phyloP scores from a whole-genome alignment of 2,888 invertebrate genomes.

The Siphlonurus alternatus region DNA sequence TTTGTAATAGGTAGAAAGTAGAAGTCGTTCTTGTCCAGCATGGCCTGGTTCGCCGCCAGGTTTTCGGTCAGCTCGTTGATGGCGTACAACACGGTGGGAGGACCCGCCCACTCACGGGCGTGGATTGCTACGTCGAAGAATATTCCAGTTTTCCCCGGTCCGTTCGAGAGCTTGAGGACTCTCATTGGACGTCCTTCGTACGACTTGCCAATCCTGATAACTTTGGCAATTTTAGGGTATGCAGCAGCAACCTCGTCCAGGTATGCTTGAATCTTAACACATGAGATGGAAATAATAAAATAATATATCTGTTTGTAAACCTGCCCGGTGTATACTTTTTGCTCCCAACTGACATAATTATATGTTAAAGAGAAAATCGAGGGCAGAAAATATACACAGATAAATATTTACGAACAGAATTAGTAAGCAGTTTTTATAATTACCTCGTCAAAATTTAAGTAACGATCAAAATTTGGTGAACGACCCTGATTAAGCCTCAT shows the following conservation, averaged over 20 bases:
- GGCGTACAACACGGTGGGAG: neutral
- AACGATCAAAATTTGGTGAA: neutral
- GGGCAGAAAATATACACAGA: no score
- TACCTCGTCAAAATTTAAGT: neutral
- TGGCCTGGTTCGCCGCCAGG: neutral
- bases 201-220: conserved; percentile 19
- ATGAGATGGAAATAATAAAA: neutral
- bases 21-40: conserved; percentile 25
- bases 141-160: conserved; percentile 17
- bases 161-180: conserved; percentile 21
- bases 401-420: no score
- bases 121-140: conserved; percentile 25
- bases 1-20: conserved; percentile 27
- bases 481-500: neutral
- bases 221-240: neutral
- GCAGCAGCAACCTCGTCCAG: conserved; percentile 17
- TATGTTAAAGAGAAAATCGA: no score
- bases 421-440: neutral
- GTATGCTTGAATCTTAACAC: conserved; percentile 14
- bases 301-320: neutral
- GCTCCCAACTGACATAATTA: no score
- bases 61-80: neutral
- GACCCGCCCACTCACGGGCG: conserved; percentile 24
- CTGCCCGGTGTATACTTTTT: no score
- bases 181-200: conserved; percentile 20